A percentile compares a stretch with the other conserved stretches of the same genome.
Evolutionary conservation across 1,140 invertebrate genomes (phyloP).

Genomic region (Pseudobourletiella spinata): DNA sequence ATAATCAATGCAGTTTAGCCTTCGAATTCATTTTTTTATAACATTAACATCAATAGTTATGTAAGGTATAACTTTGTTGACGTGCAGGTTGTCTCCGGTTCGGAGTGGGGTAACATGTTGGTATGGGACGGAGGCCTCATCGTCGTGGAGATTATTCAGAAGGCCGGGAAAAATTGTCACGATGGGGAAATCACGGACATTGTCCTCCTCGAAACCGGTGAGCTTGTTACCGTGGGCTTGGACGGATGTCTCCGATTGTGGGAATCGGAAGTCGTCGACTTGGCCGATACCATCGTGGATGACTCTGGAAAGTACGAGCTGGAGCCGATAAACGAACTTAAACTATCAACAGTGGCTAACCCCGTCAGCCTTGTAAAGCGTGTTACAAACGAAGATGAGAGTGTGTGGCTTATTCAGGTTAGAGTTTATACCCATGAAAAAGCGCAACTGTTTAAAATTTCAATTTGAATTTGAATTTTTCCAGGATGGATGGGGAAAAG

Average conservation of each 20-base stretch:
- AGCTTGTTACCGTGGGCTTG: slow-evolving; percentile 53
- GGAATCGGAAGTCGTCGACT: slow-evolving; percentile 78
- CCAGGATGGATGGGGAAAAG: slow-evolving; percentile 16
- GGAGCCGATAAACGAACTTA: slow-evolving; percentile 70
- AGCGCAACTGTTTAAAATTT: background rate
- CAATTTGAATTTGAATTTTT: background rate
- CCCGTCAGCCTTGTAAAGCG: slow-evolving; percentile 33
- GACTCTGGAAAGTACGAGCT: slow-evolving; percentile 67
- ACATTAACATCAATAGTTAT: too few species aligned
- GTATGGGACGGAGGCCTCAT: slow-evolving; percentile 80
- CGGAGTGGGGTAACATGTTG: slow-evolving; percentile 80
- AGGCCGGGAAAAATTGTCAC: slow-evolving; percentile 62
- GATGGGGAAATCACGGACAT: slow-evolving; percentile 61
- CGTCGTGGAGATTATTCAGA: slow-evolving; percentile 65
- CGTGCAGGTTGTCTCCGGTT: slow-evolving; percentile 69
- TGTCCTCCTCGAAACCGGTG: slow-evolving; percentile 51
- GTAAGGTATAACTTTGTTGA: too few species aligned
- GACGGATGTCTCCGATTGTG: slow-evolving; percentile 76
- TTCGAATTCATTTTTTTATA: too few species aligned
- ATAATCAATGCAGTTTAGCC: too few species aligned
- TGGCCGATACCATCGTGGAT: slow-evolving; percentile 60
- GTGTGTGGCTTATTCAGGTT: slow-evolving; percentile 65
- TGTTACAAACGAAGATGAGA: slow-evolving; percentile 37
- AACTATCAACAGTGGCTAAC: slow-evolving; percentile 42
- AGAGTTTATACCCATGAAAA: slow-evolving; percentile 15